phyloP scores from a whole-genome alignment of 2,888 invertebrate species.

The Orgyia antiqua region DNA sequence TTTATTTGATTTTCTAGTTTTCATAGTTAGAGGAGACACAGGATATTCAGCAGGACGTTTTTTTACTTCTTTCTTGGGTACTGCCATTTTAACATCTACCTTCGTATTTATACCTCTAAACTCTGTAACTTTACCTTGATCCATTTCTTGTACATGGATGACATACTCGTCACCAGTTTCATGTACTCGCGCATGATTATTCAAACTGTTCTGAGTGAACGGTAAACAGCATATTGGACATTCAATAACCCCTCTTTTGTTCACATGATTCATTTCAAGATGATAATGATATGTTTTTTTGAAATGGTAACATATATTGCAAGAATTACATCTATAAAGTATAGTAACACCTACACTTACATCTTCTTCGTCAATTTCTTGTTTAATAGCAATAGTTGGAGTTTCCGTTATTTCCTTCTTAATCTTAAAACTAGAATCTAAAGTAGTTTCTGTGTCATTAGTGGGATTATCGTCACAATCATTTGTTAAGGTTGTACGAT shows the following conservation, averaged over 20 bases:
- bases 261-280: neutral
- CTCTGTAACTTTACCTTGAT: neutral
- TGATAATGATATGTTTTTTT: conserved; percentile 2
- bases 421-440: too few relatives aligned
- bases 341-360: too few relatives aligned
- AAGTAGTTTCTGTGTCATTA: too few relatives aligned
- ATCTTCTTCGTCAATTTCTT: too few relatives aligned
- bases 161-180: neutral
- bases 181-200: conserved; percentile 1
- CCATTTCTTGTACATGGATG: conserved; percentile 1
- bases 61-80: neutral
- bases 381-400: too few relatives aligned
- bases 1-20: neutral
- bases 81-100: neutral
- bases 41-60: neutral
- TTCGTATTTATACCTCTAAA: conserved; percentile 4
- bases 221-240: conserved; percentile 3
- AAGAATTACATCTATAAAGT: conserved; percentile 1
- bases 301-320: conserved; percentile 1
- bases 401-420: too few relatives aligned
- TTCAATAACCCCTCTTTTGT: neutral
- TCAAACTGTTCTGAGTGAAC: neutral
- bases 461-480: too few relatives aligned
- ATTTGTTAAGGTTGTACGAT: too few relatives aligned
- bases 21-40: neutral